Base-by-base conservation (phyloP, 2,888 invertebrate genomes). In the Apamea sordens region DNA sequence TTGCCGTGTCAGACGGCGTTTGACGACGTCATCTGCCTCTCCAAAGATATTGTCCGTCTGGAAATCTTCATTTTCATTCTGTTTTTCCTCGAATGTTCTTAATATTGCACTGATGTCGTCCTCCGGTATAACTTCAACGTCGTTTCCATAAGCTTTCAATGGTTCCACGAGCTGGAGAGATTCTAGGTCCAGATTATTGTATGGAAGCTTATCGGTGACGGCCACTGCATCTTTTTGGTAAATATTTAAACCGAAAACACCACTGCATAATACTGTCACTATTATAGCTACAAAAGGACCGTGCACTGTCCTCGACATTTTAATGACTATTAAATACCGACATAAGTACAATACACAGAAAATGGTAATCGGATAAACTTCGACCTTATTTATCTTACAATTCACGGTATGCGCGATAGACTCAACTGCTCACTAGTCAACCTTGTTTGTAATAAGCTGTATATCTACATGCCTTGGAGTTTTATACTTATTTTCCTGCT, bases 371-470 rank as follows among this genome's bases (percentile, higher is more conserved):
- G 36, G 90, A 92, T 93, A 91, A 88, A 90, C 93, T 92, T 89
- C 86, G 91, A 92, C 93, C 93, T 92, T 91, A 81, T 85, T 90
- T 92, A 93, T 93, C 92, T 87, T 77, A 83, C 76, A 80, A 84
- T 91, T 90, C 85, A 84, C 87, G 80, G 41, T 87, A 86, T 81
- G 82, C 73, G 84, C 78, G 82, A 86, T 85, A 89, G 75, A 84
- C 28, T 70, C 85, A 77, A 79, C 80, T 79, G 74, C 69, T 83
- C 70, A 76, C 79, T 70, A 76, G 72, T 72, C 65, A 79, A 83
- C 79, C 86, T 86, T 85, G 80, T 85, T 69, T 56, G 67, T 84
- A 83, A 80, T 73, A 75, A 80, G 71, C 56, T 21, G 47, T 63
- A 50, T 72, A 69, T 63, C 64, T 53, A 77, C 44, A 61, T 56